A percentile compares a stretch with the other conserved stretches of the same genome.
Evolutionary conservation across 2,888 invertebrate species (phyloP).

Genomic region (Plusia festucae): DNA sequence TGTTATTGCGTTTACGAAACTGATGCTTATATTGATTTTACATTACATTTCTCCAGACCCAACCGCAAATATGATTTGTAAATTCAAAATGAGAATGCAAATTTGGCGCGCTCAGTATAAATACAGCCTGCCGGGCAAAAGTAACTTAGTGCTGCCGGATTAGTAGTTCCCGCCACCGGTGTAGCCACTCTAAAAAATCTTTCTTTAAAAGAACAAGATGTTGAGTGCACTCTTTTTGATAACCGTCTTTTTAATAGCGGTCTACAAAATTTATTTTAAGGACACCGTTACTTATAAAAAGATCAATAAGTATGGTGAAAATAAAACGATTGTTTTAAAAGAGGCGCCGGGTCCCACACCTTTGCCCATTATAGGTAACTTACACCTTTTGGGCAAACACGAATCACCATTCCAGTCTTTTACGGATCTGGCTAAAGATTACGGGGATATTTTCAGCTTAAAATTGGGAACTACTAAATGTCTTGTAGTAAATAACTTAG

Average conservation of each 20-base stretch:
- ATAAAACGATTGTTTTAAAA: conserved; percentile 64
- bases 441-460: conserved; percentile 93
- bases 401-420: conserved; percentile 93
- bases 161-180: conserved; percentile 77
- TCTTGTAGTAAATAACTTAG: conserved; percentile 93
- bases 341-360: conserved; percentile 91
- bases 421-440: conserved; percentile 91
- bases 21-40: background rate
- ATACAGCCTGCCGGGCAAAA: conserved; percentile 48
- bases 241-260: conserved; percentile 67
- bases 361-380: conserved; percentile 92
- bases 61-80: conserved; percentile 35
- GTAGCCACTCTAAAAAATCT: conserved; percentile 79
- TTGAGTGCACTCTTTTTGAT: conserved; percentile 82
- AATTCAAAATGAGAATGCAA: conserved; percentile 65
- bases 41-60: conserved; percentile 2
- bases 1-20: conserved; percentile 5
- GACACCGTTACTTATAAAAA: conserved; percentile 67
- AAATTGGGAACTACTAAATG: conserved; percentile 92
- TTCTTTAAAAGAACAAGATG: conserved; percentile 75
- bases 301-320: conserved; percentile 67
- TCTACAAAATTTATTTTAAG: conserved; percentile 74
- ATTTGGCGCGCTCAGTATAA: conserved; percentile 64
- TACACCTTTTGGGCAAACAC: conserved; percentile 91
- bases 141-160: conserved; percentile 66